Evolutionary conservation across 1,140 invertebrate species (phyloP).

Genomic region (Gerris buenoi): DNA sequence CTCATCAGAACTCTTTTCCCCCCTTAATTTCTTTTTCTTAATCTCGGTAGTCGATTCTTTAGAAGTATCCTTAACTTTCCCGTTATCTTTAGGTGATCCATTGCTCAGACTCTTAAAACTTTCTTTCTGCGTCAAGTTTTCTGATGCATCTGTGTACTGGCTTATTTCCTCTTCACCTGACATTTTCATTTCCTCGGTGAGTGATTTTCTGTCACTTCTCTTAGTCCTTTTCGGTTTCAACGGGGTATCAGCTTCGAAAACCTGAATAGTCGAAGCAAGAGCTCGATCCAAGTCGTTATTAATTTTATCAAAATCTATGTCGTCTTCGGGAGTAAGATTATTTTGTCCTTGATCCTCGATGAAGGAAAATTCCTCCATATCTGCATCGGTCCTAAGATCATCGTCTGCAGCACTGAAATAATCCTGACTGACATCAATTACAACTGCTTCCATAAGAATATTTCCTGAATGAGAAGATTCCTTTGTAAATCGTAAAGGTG

Average conservation of each 20-base stretch:
- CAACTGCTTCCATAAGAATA: slow-evolving; percentile 73
- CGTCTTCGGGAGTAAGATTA: slow-evolving; percentile 27
- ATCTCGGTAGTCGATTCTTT: not conserved
- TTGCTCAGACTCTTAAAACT: slow-evolving; percentile 44
- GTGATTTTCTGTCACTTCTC: slow-evolving; percentile 1
- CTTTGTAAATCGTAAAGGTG: slow-evolving; percentile 71
- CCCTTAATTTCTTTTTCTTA: not conserved
- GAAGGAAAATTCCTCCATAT: slow-evolving; percentile 65
- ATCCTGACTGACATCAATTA: slow-evolving; percentile 74
- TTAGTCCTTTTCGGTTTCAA: not conserved
- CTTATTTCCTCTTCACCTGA: slow-evolving; percentile 10
- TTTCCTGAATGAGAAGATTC: slow-evolving; percentile 75
- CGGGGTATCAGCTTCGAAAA: not conserved
- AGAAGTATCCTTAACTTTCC: slow-evolving; percentile 1
- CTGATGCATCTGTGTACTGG: slow-evolving; percentile 11
- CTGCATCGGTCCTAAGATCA: slow-evolving; percentile 66
- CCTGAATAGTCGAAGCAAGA: slow-evolving; percentile 17
- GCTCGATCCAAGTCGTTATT: slow-evolving; percentile 29
- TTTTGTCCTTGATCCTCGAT: slow-evolving; percentile 37
- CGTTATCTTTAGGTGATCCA: slow-evolving; percentile 9
- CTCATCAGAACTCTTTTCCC: slow-evolving; percentile 6
- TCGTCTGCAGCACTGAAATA: slow-evolving; percentile 59
- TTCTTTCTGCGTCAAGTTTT: slow-evolving; percentile 38
- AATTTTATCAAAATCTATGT: slow-evolving; percentile 28
- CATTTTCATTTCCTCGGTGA: slow-evolving; percentile 10